Evolutionary conservation across 2,888 invertebrate genomes (phyloP).

Genomic region (Diaprepes abbreviatus): DNA sequence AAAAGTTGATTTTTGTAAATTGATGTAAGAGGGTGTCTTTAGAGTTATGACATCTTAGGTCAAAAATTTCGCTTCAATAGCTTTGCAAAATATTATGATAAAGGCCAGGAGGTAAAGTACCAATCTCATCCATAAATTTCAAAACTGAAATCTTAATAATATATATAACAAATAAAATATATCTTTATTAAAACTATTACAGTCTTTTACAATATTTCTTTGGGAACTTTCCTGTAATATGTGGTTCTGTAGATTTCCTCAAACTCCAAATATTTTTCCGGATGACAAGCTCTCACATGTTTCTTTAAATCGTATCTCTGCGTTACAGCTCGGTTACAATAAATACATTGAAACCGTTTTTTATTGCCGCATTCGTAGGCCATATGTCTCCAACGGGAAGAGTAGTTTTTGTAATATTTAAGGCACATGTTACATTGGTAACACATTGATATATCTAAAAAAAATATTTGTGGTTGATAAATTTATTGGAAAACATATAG

Average conservation of each 20-base stretch:
- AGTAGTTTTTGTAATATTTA: constrained; percentile 43
- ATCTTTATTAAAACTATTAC: neutral
- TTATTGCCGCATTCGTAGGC: constrained; percentile 48
- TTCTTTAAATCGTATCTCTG: constrained; percentile 45
- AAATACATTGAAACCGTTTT: constrained; percentile 43
- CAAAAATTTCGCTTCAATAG: no score
- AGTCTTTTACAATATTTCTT: neutral
- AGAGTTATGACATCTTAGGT: no score
- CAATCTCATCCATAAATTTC: no score
- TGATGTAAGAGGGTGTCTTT: no score
- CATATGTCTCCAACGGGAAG: constrained; percentile 46
- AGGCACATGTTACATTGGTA: constrained; percentile 37
- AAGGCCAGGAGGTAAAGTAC: no score
- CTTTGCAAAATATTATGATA: no score
- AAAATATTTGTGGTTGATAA: no score
- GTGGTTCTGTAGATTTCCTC: constrained; percentile 40
- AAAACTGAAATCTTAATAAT: neutral
- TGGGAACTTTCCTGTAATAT: constrained; percentile 42
- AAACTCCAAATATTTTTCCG: constrained; percentile 41
- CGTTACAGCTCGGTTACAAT: constrained; percentile 38
- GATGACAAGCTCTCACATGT: constrained; percentile 42
- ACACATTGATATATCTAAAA: constrained; percentile 20
- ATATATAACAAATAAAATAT: neutral
- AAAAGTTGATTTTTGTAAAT: no score
- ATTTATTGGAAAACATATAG: no score